A percentile compares a stretch with the other conserved stretches of the same genome.
Conservation (phyloP, 1,140 invertebrate genomes). For the Cotesia chilonis region DNA sequence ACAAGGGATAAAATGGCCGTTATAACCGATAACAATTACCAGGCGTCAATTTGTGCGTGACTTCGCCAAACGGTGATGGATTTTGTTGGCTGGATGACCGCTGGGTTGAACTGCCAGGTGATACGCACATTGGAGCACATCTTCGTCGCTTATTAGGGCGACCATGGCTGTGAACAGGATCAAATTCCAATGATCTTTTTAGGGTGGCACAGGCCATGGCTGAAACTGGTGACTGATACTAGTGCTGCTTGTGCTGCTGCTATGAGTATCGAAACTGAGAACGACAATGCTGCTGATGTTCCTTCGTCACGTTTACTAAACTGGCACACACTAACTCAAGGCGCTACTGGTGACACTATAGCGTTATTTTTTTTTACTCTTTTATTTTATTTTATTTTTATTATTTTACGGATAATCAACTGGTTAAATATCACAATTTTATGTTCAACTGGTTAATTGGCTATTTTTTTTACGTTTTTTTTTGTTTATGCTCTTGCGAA, state of each 20-base stretch:
- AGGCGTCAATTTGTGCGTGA: constrained; percentile 83
- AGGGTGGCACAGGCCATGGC: constrained; percentile 95
- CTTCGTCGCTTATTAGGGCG: constrained; percentile 85
- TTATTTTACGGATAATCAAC: constrained; percentile 1
- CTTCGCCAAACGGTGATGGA: constrained; percentile 80
- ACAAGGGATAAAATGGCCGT: constrained; percentile 47
- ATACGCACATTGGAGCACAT: constrained; percentile 83
- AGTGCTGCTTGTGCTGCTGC: too few species aligned
- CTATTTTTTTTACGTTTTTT: background rate
- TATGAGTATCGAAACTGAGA: too few species aligned
- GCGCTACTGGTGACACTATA: constrained; percentile 24
- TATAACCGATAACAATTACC: constrained; percentile 70
- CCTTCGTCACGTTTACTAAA: constrained; percentile 8
- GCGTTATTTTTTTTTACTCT: background rate
- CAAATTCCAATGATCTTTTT: constrained; percentile 92
- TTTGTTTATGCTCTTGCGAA: background rate
- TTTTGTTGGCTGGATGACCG: constrained; percentile 59
- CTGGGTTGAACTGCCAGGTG: constrained; percentile 74
- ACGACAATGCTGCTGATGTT: background rate
- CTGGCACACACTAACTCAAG: constrained; percentile 17
- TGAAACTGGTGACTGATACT: constrained; percentile 39
- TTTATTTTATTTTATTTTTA: background rate
- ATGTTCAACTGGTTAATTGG: background rate
- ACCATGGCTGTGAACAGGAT: constrained; percentile 82
- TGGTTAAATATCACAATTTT: background rate